Conservation (phyloP, 2,888 invertebrate genomes). For the Xylota sylvarum region DNA sequence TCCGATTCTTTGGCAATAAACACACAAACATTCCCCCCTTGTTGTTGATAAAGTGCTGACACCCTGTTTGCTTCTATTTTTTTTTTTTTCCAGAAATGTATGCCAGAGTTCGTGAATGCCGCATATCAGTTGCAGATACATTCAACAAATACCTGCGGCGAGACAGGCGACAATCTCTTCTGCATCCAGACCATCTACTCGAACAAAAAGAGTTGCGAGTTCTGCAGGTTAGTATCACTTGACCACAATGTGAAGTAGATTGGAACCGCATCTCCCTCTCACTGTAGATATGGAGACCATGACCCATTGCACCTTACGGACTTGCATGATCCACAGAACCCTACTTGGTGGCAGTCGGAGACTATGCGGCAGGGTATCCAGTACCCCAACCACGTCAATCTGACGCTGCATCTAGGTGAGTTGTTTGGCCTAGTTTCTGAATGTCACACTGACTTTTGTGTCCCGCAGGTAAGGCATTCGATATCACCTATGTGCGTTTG, state of each 20-base stretch:
- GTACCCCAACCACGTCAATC: constrained; percentile 95
- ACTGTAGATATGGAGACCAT: constrained; percentile 87
- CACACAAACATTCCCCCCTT: too few relatives aligned
- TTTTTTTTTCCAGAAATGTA: constrained; percentile 91
- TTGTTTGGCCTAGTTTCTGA: constrained; percentile 46
- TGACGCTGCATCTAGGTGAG: constrained; percentile 94
- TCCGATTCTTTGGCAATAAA: constrained; percentile 4
- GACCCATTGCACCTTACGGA: constrained; percentile 94
- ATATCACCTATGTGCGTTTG: constrained; percentile 97
- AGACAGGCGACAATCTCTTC: constrained; percentile 91
- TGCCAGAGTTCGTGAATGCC: constrained; percentile 98
- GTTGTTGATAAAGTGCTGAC: background rate
- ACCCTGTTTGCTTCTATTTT: background rate
- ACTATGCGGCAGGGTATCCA: constrained; percentile 98
- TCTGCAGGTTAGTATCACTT: constrained; percentile 87
- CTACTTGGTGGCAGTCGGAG: constrained; percentile 99
- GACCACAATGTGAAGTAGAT: constrained; percentile 44
- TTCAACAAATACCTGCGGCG: constrained; percentile 98
- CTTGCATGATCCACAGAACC: constrained; percentile 94
- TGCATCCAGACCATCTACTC: constrained; percentile 96
- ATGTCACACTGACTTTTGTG: constrained; percentile 13
- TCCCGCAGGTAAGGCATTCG: constrained; percentile 96
- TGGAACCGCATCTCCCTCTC: constrained; percentile 47
- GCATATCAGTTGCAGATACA: constrained; percentile 96
- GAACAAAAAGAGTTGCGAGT: constrained; percentile 91